Conservation (phyloP, 2,113 vertebrate species). For the Anser cygnoides region DNA sequence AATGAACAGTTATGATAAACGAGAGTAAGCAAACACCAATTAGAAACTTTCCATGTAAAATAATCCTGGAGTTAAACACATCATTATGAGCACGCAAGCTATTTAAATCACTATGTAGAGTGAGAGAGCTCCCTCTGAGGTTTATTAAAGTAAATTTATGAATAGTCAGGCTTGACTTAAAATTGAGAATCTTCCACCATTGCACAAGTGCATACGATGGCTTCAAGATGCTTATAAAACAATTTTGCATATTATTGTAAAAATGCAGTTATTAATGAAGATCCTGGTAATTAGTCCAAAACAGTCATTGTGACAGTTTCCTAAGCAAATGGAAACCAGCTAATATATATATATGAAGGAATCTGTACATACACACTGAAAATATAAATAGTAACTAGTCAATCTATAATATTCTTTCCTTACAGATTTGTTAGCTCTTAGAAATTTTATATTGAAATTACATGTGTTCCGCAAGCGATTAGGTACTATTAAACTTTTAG, state of each 20-base stretch:
- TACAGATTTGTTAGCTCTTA: neutral
- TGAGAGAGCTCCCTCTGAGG: neutral
- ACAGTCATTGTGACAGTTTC: neutral
- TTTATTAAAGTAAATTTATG: neutral
- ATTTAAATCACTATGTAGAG: neutral
- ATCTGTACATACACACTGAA: neutral
- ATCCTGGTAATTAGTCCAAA: neutral
- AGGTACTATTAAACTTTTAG: neutral
- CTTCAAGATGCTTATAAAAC: neutral
- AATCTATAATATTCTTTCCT: neutral
- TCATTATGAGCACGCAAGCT: neutral
- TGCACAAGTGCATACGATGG: neutral
- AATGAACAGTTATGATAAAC: neutral
- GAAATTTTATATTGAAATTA: no score
- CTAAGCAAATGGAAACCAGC: neutral
- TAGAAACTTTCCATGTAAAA: neutral
- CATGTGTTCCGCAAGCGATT: no score
- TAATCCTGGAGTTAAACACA: neutral
- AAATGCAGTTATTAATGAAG: neutral
- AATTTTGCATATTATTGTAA: neutral
- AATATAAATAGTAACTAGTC: neutral
- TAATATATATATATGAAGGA: neutral
- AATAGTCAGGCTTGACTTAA: neutral
- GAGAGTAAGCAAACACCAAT: neutral
- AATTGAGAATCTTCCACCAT: neutral